Base-by-base conservation (phyloP, 1,140 invertebrate species). In the Sycobia sp. region DNA sequence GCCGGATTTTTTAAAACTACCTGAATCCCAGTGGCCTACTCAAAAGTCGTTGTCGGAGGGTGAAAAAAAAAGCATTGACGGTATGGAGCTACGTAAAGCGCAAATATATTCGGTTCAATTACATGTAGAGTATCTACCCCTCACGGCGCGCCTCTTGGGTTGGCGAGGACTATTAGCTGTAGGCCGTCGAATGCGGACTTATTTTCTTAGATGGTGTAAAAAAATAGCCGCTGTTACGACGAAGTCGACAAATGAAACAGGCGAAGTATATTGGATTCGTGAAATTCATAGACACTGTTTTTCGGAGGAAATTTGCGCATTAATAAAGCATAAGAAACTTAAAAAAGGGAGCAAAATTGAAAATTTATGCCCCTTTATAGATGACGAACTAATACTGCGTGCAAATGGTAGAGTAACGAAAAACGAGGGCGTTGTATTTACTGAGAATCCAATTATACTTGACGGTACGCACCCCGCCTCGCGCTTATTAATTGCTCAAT, bases 401-500 rank as follows among this genome's bases (percentile, higher is more conserved):
- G 29, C 49, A 2, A 34, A 18, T 1, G 49, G 49, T 34, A n/a
- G 49, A 7, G 27, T 51, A 1, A 51, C 27, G 16, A 32, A 18
- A 4, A 2, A 34, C 4, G 11, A 16, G 3, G 7, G 16, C 11
- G 49, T 5, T 11, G 16, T 7, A 18, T 51, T 51, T 34, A 5
- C n/a, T 4, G 34, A 51, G 2, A 51, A 34, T 18, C 29, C 18
- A 4, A 32, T 51, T 14, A 54, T 41, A 11, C 23, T 51, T 18
- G 2, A 61, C 10, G 44, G 32, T 4, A 36, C 23, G 25, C 41
- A 59, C 16, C 27, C 18, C 0, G 8, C 61, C n/a, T 16, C 38
- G 23, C 2, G 23, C 20, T n/a, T 63, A 9, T 11, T 69, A 4
- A 20, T 66, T 38, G 25, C 55, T 2, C 3, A n/a, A 4, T 62